These are phyloP conservation scores for Erpetoichthys calabaricus DNA, from an alignment of 2,797 vertebrate genomes.

Conservation along the genomic window DNA sequence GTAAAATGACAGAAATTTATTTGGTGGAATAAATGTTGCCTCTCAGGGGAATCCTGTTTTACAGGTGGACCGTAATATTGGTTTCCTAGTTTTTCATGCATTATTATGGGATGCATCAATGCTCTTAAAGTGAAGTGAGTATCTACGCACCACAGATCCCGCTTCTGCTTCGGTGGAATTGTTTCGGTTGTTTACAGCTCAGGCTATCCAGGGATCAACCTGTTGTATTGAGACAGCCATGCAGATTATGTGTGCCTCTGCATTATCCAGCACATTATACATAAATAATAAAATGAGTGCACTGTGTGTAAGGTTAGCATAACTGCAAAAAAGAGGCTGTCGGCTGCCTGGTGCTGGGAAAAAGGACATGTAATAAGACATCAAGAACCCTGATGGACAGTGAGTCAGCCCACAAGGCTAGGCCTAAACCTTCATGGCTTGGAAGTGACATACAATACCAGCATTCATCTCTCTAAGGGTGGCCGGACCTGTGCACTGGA, in stretches of 20 bases:
- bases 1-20: no score
- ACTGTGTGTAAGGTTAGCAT: neutral
- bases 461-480: neutral
- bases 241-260: neutral
- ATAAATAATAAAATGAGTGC: neutral
- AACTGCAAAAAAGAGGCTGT: neutral
- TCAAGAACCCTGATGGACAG: neutral
- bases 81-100: no score
- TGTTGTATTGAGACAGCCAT: no score
- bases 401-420: neutral
- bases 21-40: no score
- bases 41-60: no score
- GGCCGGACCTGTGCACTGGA: neutral
- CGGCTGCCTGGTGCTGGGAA: neutral
- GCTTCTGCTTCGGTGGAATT: no score
- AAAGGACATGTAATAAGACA: neutral
- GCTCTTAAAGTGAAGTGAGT: no score
- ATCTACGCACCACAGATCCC: no score
- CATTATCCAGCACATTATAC: conserved; percentile 1
- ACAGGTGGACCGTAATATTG: no score
- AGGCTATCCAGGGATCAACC: no score
- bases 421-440: neutral
- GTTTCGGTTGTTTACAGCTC: no score
- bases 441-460: neutral
- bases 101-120: no score